A percentile compares a stretch with the other conserved stretches of the same genome.
Evolutionary conservation across 2,113 vertebrate species (phyloP).

Genomic region (Anas platyrhynchos): DNA sequence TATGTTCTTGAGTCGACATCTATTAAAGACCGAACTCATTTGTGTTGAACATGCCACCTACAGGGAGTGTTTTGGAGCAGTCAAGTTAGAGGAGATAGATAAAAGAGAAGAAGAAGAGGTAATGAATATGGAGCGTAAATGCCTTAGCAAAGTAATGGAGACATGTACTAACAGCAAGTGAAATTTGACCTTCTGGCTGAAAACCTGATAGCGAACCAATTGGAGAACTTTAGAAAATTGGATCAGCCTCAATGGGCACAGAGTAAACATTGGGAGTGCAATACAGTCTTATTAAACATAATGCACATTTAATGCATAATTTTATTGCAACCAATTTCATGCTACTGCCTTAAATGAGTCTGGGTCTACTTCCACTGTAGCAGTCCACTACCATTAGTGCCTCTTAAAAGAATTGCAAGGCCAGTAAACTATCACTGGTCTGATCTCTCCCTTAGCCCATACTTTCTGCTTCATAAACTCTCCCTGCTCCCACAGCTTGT

Average conservation of each 20-base stretch:
- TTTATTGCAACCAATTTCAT: constrained; percentile 88
- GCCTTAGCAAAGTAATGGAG: constrained; percentile 81
- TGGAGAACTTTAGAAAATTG: constrained; percentile 86
- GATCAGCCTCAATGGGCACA: constrained; percentile 82
- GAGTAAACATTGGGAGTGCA: constrained; percentile 85
- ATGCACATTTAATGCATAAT: constrained; percentile 88
- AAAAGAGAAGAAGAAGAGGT: constrained; percentile 64
- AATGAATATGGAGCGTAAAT: constrained; percentile 82
- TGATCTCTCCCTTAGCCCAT: constrained; percentile 76
- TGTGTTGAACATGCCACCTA: constrained; percentile 79
- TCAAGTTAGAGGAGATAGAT: constrained; percentile 70
- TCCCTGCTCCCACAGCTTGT: constrained; percentile 75
- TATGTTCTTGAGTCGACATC: constrained; percentile 72
- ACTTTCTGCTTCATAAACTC: constrained; percentile 84
- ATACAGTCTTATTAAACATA: constrained; percentile 86
- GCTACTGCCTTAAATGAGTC: constrained; percentile 82
- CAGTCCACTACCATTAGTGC: constrained; percentile 78
- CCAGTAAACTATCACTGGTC: constrained; percentile 76
- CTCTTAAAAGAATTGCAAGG: constrained; percentile 79
- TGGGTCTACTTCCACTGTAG: constrained; percentile 75
- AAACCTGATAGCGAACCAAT: constrained; percentile 80
- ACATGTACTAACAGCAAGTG: constrained; percentile 81
- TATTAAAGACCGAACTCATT: constrained; percentile 74
- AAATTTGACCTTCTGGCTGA: constrained; percentile 85
- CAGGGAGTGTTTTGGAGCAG: constrained; percentile 73